These are phyloP conservation scores for Mystacides longicornis DNA, from an alignment of 2,888 invertebrate genomes.

Conservation along the genomic window DNA sequence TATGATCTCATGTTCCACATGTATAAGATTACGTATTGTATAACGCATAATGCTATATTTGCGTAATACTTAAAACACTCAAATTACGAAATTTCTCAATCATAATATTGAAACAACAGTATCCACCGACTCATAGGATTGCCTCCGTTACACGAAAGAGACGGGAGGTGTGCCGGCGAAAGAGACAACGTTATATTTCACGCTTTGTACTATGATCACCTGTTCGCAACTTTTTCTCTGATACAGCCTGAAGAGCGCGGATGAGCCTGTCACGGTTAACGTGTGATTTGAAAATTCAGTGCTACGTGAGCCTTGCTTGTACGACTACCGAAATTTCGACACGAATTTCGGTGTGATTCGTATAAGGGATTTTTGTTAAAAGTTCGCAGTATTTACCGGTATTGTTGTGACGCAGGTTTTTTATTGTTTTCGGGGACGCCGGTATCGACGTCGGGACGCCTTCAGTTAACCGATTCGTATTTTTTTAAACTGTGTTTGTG, in stretches of 20 bases:
- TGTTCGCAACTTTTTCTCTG: slow-evolving; percentile 1
- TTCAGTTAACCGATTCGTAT: background rate
- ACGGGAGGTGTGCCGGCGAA: no score
- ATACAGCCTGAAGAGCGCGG: background rate
- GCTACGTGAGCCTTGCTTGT: slow-evolving; percentile 14
- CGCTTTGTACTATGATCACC: no score
- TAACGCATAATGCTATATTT: slow-evolving; percentile 2
- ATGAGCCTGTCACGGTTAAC: slow-evolving; percentile 12
- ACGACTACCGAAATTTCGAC: slow-evolving; percentile 9
- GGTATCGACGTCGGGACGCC: background rate
- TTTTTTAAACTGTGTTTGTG: background rate
- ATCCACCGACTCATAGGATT: no score
- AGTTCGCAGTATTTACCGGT: background rate
- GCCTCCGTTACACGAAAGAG: no score
- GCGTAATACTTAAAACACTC: slow-evolving; percentile 5
- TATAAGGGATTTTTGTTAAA: background rate
- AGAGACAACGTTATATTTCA: no score
- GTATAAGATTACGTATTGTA: no score
- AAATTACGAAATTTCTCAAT: slow-evolving; percentile 19
- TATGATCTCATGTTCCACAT: background rate
- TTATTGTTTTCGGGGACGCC: background rate
- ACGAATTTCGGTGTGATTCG: background rate
- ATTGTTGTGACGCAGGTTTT: background rate
- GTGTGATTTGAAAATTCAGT: slow-evolving; percentile 11
- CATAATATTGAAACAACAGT: no score